A percentile compares a stretch with the other conserved stretches of the same genome.
Evolutionary conservation across 1,140 invertebrate species (phyloP).

Genomic region (Camponotus floridanus): DNA sequence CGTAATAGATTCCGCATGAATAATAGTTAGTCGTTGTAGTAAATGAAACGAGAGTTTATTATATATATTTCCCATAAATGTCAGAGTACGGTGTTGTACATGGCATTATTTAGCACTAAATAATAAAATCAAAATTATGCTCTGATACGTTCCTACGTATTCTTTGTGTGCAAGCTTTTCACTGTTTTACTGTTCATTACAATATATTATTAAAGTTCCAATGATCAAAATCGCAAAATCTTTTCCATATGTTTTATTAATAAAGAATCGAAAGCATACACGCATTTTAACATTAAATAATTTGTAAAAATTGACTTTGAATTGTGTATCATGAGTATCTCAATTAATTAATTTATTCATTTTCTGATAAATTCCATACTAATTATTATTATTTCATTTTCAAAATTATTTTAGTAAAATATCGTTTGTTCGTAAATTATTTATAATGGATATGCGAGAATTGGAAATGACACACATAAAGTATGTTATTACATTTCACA

Average conservation of each 20-base stretch:
- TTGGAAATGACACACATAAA: neutral
- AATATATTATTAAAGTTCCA: neutral
- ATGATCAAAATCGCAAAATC: neutral
- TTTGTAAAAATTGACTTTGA: neutral
- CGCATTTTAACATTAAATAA: constrained; percentile 32
- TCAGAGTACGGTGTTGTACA: constrained; percentile 12
- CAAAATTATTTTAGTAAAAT: constrained; percentile 26
- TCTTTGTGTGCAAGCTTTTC: neutral
- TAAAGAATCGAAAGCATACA: neutral
- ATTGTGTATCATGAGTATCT: constrained; percentile 9
- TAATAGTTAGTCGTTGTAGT: neutral
- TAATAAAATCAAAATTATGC: constrained; percentile 66
- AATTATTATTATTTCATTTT: constrained; percentile 34
- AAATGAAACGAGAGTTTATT: constrained; percentile 31
- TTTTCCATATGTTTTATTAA: neutral
- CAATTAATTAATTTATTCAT: constrained; percentile 50
- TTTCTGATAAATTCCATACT: constrained; percentile 15
- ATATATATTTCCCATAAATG: constrained; percentile 28
- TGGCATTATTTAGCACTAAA: constrained; percentile 61
- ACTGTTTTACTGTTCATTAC: neutral
- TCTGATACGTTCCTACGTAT: neutral
- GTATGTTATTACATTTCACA: neutral
- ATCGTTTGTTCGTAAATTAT: constrained; percentile 19
- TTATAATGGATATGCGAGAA: constrained; percentile 1
- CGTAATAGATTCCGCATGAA: constrained; percentile 29